phyloP scores from a whole-genome alignment of 2,113 vertebrate genomes.

The Channa maculata region DNA sequence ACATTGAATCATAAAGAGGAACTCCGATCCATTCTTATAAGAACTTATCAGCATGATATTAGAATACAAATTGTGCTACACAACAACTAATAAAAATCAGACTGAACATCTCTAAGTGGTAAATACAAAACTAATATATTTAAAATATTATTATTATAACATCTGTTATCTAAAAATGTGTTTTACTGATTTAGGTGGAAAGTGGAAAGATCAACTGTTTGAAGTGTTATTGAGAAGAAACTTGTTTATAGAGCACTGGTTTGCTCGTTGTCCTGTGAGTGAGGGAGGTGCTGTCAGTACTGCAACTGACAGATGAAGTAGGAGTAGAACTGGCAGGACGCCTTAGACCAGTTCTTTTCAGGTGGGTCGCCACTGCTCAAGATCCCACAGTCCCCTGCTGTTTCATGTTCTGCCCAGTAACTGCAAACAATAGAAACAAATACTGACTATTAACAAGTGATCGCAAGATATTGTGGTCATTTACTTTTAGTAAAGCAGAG shows the following conservation, averaged over 20 bases:
- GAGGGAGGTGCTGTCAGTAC: neutral
- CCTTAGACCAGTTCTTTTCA: constrained; percentile 65
- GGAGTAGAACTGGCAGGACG: accelerated
- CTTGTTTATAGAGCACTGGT: neutral
- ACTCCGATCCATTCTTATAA: neutral
- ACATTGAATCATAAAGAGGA: neutral
- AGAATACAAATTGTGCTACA: too few relatives aligned
- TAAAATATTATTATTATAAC: too few relatives aligned
- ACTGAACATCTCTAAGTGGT: neutral
- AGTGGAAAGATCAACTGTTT: neutral
- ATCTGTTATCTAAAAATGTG: neutral
- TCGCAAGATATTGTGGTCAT: neutral
- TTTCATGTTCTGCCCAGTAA: constrained; percentile 7
- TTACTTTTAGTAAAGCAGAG: neutral
- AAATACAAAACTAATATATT: neutral
- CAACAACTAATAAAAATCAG: neutral
- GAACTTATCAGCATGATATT: neutral
- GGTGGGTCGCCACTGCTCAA: neutral
- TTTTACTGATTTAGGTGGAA: neutral
- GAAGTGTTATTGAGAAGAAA: constrained; percentile 10
- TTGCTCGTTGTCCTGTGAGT: neutral
- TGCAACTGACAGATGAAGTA: constrained; percentile 79
- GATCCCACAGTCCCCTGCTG: constrained; percentile 46
- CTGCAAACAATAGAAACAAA: constrained; percentile 50
- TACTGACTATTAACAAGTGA: neutral